Base-by-base conservation (phyloP, 2,797 vertebrate species). In the Sebastiscus tertius region DNA sequence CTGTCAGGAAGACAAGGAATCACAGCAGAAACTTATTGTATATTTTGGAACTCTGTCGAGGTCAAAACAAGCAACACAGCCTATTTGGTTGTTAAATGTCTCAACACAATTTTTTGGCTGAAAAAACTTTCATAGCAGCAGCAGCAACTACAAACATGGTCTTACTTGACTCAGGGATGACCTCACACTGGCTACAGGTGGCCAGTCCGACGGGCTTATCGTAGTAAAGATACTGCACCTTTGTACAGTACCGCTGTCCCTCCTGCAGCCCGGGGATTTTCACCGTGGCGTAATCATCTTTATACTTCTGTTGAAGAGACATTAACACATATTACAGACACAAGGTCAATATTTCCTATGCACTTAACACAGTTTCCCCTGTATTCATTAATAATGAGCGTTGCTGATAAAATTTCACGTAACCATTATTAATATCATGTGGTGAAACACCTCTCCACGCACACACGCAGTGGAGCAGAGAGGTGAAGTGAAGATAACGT, bases 231-330 rank as follows among this genome's bases (percentile, higher is more conserved):
- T 79, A 84, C 33, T 77, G 62, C 36, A 87, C 88, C 54, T 58
- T 18, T 0, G 49, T 16, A 39, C 93, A 94, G 81, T 92, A 93
- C 0, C 62, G 68, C 58, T 70, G 56, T 4, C 88, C 89, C 29
- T 61, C 67, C 59, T 90, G 64, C 65, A 93, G 84, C 0, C 5
- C 1, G 0, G 0, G 0, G 5, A 93, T 68, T 26, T 24, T 2
- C 54, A 1, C 0, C 0, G 89, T 77, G 4, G 1, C 59, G 0
- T 0, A 0, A 2, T 1, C 0, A 2, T 82, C 52, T 6, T 0
- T 0, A 16, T 14, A 71, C 1, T 3, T 0, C 82, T 84, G 73
- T 8, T 6, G 14, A 27, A 26, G 31, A 66, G 31, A 60, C 24
- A 59, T 26, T 10, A 31, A 26, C 10, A 56, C 26, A n/a, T 6